These are phyloP conservation scores for Merops nubicus DNA, from an alignment of 2,113 vertebrate species.

Conservation along the genomic window DNA sequence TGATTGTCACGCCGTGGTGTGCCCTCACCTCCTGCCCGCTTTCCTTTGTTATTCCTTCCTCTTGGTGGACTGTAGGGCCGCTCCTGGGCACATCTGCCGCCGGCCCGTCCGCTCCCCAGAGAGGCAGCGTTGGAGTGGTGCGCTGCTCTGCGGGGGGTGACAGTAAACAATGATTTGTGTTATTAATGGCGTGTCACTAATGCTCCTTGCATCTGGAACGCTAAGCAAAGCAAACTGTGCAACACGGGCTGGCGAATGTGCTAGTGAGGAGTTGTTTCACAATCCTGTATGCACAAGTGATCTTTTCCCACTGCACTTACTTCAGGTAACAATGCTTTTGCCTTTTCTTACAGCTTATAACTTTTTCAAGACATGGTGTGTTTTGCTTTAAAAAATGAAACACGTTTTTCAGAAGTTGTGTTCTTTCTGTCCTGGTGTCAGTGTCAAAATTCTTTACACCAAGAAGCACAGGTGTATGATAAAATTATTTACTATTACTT, in stretches of 20 bases:
- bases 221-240: not conserved
- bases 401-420: not conserved
- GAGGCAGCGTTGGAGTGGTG: not conserved
- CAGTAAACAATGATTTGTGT: conserved; percentile 19
- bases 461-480: not conserved
- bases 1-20: not conserved
- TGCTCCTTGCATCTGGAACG: not conserved
- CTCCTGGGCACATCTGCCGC: not conserved
- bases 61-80: not conserved
- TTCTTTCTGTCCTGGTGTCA: not conserved
- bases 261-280: not conserved
- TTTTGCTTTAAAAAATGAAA: not conserved
- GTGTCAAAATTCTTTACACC: not conserved
- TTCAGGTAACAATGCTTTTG: not conserved
- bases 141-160: not conserved
- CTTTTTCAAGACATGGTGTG: not conserved
- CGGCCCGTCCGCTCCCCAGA: not conserved
- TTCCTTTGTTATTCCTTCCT: not conserved
- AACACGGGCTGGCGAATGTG: not conserved
- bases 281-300: not conserved
- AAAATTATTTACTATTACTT: not conserved
- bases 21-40: not conserved
- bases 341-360: not conserved
- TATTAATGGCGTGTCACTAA: not conserved
- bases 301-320: not conserved